phyloP scores from a whole-genome alignment of 2,113 vertebrate species.

The Gymnarchus niloticus region DNA sequence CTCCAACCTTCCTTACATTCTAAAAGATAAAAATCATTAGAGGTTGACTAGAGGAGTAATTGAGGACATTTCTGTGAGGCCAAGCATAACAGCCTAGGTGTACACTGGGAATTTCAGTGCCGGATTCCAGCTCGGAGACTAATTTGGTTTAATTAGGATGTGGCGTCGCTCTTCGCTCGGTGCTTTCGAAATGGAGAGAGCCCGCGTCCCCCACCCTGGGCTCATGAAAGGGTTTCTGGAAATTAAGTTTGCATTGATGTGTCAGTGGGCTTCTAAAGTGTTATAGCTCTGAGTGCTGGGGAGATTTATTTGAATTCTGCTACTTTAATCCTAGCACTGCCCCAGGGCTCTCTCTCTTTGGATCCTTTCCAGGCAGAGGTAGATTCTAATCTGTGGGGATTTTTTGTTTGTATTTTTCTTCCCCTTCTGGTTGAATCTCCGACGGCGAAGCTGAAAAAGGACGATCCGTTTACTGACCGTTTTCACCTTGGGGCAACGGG shows the following conservation, averaged over 20 bases:
- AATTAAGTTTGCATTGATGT: conserved; percentile 62
- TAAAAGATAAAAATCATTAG: conserved; percentile 47
- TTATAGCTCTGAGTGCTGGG: conserved; percentile 44
- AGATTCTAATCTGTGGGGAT: conserved; percentile 59
- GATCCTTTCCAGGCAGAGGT: conserved; percentile 34
- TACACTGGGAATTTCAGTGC: conserved; percentile 30
- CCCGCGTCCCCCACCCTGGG: conserved; percentile 19
- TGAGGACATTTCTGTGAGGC: conserved; percentile 51
- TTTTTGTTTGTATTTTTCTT: conserved; percentile 27
- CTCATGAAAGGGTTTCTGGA: conserved; percentile 53
- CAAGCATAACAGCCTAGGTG: conserved; percentile 42
- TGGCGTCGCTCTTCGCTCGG: conserved; percentile 16
- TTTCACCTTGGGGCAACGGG: not conserved
- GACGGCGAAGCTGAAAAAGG: not conserved
- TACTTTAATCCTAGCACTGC: conserved; percentile 60
- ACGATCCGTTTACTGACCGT: not conserved
- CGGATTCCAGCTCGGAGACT: conserved; percentile 26
- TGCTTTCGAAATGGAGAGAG: not conserved
- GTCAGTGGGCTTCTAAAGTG: conserved; percentile 50
- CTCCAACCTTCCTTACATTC: conserved; percentile 22
- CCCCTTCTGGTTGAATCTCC: not conserved
- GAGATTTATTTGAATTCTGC: conserved; percentile 42
- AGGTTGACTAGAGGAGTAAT: conserved; percentile 60
- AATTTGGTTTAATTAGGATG: conserved; percentile 41
- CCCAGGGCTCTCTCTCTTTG: conserved; percentile 47